These are phyloP conservation scores for Hypsopygia costalis DNA, from an alignment of 2,888 invertebrate genomes.

Conservation along the genomic window DNA sequence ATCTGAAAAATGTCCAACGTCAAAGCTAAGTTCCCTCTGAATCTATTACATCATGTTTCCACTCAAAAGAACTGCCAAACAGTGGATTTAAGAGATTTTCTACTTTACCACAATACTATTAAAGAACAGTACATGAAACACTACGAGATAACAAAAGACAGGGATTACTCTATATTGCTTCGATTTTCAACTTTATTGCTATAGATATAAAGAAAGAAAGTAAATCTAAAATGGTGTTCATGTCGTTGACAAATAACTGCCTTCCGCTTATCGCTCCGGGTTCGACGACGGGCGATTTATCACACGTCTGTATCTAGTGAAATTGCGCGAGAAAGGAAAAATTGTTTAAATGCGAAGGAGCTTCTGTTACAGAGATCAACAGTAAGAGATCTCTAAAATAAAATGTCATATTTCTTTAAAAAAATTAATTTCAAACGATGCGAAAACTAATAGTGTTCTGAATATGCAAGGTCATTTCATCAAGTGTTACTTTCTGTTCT, in stretches of 20 bases:
- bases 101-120: no score
- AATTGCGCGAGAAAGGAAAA: slow-evolving; percentile 4
- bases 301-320: slow-evolving; percentile 8
- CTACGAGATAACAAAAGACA: no score
- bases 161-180: no score
- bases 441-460: no score
- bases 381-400: no score
- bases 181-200: not conserved
- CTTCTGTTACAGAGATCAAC: not conserved
- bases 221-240: slow-evolving; percentile 1
- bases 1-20: no score
- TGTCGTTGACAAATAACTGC: slow-evolving; percentile 15
- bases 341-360: not conserved
- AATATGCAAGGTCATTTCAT: no score
- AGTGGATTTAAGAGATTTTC: no score
- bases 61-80: slow-evolving; percentile 3
- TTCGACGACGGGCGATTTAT: slow-evolving; percentile 10
- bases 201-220: slow-evolving; percentile 7
- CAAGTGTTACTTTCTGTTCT: no score
- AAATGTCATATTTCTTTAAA: no score
- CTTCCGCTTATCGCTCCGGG: slow-evolving; percentile 13
- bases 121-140: not conserved
- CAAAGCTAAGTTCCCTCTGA: no score
- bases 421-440: no score
- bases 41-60: slow-evolving; percentile 24